These are phyloP conservation scores for Poecile montanus DNA, from an alignment of 2,797 vertebrate species.

Conservation along the genomic window DNA sequence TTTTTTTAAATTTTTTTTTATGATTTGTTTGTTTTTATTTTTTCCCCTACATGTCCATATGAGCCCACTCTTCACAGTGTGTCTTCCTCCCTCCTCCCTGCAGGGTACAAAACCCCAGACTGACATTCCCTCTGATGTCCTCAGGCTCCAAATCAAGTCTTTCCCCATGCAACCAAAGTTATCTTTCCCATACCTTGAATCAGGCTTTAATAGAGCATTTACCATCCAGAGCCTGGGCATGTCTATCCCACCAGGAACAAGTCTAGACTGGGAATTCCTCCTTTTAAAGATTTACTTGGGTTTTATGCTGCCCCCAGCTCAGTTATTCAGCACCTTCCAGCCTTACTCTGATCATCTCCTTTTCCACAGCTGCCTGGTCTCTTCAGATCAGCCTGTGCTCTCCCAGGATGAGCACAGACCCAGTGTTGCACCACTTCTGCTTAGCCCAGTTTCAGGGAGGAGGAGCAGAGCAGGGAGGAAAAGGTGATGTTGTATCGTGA, in stretches of 20 bases:
- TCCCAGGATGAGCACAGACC: not conserved
- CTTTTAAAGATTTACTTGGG: not conserved
- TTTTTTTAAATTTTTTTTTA: not conserved
- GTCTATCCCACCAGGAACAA: not conserved
- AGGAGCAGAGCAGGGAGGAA: not conserved
- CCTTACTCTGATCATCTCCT: not conserved
- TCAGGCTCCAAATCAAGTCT: not conserved
- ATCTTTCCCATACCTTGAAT: not conserved
- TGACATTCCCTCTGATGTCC: not conserved
- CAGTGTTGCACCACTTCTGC: not conserved
- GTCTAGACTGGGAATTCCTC: not conserved
- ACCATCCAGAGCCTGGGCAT: not conserved
- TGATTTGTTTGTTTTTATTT: rapidly evolving
- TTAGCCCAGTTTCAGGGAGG: not conserved
- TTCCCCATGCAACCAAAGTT: not conserved
- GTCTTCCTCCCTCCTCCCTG: not conserved
- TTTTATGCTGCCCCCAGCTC: not conserved
- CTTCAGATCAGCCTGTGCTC: not conserved
- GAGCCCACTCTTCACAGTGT: not conserved
- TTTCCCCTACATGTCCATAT: rapidly evolving
- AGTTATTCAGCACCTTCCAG: not conserved
- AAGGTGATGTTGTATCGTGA: not conserved
- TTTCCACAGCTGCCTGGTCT: not conserved
- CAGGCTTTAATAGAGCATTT: not conserved
- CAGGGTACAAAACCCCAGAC: not conserved